Evolutionary conservation across 2,797 vertebrate genomes (phyloP).

Genomic region (Petrocephalus sullivani): DNA sequence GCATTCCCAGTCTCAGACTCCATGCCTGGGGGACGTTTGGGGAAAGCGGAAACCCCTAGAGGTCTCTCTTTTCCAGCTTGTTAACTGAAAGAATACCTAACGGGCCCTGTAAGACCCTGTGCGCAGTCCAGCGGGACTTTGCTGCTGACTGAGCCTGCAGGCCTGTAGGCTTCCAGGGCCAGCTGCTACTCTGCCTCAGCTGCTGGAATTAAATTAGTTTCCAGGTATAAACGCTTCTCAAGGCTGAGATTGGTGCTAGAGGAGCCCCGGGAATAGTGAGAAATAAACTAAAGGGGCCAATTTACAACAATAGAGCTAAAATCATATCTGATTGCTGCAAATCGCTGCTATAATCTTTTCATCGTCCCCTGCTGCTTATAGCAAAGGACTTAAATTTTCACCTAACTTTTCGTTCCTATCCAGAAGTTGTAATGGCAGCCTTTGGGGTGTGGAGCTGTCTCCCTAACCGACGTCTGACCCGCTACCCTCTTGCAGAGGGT

Average conservation of each 20-base stretch:
- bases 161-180: neutral
- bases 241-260: neutral
- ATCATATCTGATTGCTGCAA: neutral
- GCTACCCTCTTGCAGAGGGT: neutral
- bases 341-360: neutral
- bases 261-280: neutral
- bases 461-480: neutral
- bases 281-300: neutral
- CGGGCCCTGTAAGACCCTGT: neutral
- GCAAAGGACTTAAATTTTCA: neutral
- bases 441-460: neutral
- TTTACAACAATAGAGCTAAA: neutral
- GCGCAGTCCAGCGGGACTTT: neutral
- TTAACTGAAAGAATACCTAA: neutral
- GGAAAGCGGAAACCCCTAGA: neutral
- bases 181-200: neutral
- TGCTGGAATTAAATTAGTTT: neutral
- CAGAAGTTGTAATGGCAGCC: neutral
- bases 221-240: neutral
- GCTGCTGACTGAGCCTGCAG: neutral
- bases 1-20: neutral
- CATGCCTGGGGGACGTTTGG: neutral
- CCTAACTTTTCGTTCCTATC: neutral
- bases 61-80: neutral
- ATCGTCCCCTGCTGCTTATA: neutral